Evolutionary conservation across 2,113 vertebrate genomes (phyloP).

Genomic region (Oryzias celebensis): DNA sequence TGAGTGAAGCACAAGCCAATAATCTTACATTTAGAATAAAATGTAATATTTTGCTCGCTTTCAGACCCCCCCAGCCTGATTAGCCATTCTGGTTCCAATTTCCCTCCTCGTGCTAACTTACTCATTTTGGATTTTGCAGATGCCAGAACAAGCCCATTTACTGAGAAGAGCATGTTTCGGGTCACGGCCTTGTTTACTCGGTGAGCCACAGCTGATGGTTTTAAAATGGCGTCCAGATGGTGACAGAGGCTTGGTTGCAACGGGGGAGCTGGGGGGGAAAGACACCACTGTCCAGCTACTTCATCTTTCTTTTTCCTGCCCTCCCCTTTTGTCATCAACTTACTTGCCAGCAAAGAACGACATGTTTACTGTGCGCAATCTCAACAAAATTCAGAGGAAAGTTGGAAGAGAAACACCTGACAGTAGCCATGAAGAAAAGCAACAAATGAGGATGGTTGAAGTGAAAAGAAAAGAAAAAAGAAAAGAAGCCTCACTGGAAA

Average conservation of each 20-base stretch:
- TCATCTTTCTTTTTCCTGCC: constrained; percentile 36
- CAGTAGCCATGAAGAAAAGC: constrained; percentile 9
- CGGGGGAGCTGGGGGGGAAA: constrained; percentile 65
- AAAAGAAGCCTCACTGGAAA: constrained; percentile 2
- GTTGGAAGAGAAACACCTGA: neutral
- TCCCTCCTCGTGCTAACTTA: constrained; percentile 44
- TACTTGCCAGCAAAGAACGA: constrained; percentile 23
- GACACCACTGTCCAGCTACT: constrained; percentile 69
- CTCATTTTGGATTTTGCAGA: constrained; percentile 69
- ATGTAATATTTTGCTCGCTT: constrained; percentile 17
- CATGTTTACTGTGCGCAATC: too few species aligned
- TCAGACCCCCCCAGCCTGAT: constrained; percentile 26
- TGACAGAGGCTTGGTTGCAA: constrained; percentile 72
- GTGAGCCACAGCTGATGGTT: constrained; percentile 74
- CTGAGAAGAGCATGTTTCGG: constrained; percentile 68
- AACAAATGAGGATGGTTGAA: neutral
- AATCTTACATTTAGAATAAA: too few species aligned
- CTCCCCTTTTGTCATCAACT: constrained; percentile 26
- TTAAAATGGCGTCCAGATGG: constrained; percentile 80
- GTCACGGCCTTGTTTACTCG: constrained; percentile 75
- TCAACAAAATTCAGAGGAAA: neutral
- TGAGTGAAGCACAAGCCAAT: too few species aligned
- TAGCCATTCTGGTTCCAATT: constrained; percentile 60
- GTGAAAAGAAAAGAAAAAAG: neutral
- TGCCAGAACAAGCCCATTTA: constrained; percentile 69